These are phyloP conservation scores for Semotilus atromaculatus DNA, from an alignment of 2,797 vertebrate species.

Conservation along the genomic window DNA sequence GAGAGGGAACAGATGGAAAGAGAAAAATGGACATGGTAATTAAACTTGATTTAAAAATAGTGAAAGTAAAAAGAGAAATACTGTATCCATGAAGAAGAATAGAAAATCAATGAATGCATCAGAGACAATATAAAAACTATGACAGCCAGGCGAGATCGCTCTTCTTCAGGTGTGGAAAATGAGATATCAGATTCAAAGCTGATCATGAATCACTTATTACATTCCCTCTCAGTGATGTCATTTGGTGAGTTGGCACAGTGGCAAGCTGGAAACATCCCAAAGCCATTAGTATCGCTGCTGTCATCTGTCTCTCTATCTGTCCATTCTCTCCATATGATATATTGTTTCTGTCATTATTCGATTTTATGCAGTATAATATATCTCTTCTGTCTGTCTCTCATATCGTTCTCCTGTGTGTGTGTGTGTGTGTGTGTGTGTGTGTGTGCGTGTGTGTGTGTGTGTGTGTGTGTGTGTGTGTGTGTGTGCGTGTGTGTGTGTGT, in stretches of 20 bases:
- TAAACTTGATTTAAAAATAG: neutral
- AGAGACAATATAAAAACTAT: neutral
- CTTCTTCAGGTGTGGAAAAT: slow-evolving; percentile 62
- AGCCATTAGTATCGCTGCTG: slow-evolving; percentile 52
- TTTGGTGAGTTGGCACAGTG: slow-evolving; percentile 70
- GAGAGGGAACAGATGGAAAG: neutral
- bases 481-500: no score
- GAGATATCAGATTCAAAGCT: slow-evolving; percentile 71
- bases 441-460: no score
- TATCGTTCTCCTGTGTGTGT: neutral
- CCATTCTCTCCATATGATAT: neutral
- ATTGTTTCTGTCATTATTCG: slow-evolving; percentile 17
- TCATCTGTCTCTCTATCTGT: slow-evolving; percentile 20
- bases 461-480: no score
- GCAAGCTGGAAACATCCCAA: slow-evolving; percentile 65
- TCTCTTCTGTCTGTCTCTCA: neutral
- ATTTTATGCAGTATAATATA: neutral
- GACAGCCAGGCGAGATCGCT: slow-evolving; percentile 62
- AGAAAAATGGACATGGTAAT: slow-evolving; percentile 5
- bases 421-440: no score
- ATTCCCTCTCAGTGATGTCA: slow-evolving; percentile 73
- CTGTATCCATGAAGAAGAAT: slow-evolving; percentile 26
- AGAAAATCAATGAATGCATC: slow-evolving; percentile 53
- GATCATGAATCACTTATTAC: slow-evolving; percentile 75
- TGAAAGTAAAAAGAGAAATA: neutral